Percentiles rank a stretch among this genome's conserved stretches.
These are phyloP conservation scores for Plectropomus leopardus DNA, from an alignment of 2,113 vertebrate species.

Conservation along the genomic window DNA sequence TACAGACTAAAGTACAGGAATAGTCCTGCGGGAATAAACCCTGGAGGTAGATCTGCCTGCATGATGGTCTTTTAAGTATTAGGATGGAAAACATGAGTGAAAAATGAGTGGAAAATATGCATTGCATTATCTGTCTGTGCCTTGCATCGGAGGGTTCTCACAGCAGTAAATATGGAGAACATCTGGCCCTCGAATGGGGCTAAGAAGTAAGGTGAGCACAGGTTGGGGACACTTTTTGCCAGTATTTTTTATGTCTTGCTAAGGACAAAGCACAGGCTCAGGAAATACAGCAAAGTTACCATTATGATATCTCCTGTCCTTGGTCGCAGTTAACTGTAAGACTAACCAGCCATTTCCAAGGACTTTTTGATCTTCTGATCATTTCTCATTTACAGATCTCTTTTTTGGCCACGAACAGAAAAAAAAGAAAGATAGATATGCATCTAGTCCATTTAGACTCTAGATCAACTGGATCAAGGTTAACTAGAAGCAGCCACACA, in stretches of 20 bases:
- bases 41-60: constrained; percentile 37
- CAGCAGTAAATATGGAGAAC: constrained; percentile 65
- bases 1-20: constrained; percentile 49
- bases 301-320: constrained; percentile 1
- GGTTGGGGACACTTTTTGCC: constrained; percentile 51
- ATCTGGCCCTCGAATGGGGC: constrained; percentile 61
- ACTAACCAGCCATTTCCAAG: constrained; percentile 18
- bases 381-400: constrained; percentile 33
- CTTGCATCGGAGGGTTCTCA: constrained; percentile 54
- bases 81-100: constrained; percentile 67
- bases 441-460: constrained; percentile 54
- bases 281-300: constrained; percentile 6
- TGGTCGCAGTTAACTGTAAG: neutral
- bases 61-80: constrained; percentile 63
- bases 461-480: constrained; percentile 59
- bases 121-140: constrained; percentile 67
- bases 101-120: constrained; percentile 74
- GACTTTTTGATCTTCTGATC: neutral
- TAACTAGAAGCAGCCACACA: constrained; percentile 64
- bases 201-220: constrained; percentile 55
- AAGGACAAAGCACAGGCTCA: neutral
- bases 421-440: constrained; percentile 53
- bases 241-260: neutral
- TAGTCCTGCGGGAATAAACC: constrained; percentile 56
- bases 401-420: constrained; percentile 62